These are phyloP conservation scores for Galerucella nymphaeae DNA, from an alignment of 2,888 invertebrate species.

Conservation along the genomic window DNA sequence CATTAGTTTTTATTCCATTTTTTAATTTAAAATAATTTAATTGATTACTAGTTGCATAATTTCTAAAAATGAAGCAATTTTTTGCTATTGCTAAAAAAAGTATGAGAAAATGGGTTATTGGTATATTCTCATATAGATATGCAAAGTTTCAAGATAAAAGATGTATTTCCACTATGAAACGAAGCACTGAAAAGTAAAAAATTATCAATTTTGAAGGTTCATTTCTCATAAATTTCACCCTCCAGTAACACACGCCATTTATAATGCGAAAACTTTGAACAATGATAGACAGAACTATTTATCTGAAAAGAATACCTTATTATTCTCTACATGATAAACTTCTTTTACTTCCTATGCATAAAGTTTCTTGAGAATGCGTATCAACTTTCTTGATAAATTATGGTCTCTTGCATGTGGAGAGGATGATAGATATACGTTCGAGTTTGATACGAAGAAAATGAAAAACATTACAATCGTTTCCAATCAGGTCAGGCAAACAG, in stretches of 20 bases:
- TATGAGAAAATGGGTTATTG: too few species aligned
- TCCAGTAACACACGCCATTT: conserved; percentile 59
- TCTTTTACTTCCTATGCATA: conserved; percentile 43
- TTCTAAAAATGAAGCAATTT: too few species aligned
- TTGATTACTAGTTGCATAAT: too few species aligned
- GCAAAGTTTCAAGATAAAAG: neutral
- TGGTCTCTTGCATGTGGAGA: conserved; percentile 36
- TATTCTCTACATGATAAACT: conserved; percentile 60
- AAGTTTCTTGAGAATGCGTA: conserved; percentile 41
- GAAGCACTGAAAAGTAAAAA: conserved; percentile 39
- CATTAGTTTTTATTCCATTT: too few species aligned
- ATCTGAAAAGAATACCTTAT: conserved; percentile 60
- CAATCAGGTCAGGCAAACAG: conserved; percentile 28
- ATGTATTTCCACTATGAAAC: conserved; percentile 10
- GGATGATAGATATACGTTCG: conserved; percentile 33
- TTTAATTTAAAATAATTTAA: too few species aligned
- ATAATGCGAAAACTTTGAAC: conserved; percentile 60
- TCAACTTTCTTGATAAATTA: conserved; percentile 44
- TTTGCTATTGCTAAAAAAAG: too few species aligned
- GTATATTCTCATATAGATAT: neutral
- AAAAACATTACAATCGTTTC: conserved; percentile 31
- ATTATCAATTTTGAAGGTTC: conserved; percentile 61
- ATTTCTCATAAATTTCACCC: conserved; percentile 65
- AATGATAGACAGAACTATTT: conserved; percentile 64
- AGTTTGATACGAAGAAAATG: conserved; percentile 29